Evolutionary conservation across 2,888 invertebrate species (phyloP).

Genomic region (Hyposoter didymator): DNA sequence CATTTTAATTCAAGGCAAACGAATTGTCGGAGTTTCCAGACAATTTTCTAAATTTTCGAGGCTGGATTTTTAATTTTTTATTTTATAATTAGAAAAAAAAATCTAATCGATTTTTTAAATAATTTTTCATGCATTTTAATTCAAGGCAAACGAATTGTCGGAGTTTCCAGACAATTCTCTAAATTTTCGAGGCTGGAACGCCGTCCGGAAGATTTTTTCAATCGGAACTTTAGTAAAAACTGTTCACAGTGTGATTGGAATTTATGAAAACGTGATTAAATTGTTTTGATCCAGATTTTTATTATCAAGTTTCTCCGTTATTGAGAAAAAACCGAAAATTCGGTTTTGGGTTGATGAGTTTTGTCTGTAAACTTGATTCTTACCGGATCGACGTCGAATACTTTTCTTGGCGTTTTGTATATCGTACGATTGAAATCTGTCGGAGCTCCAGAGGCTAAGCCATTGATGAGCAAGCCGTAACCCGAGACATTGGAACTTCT

Average conservation of each 20-base stretch:
- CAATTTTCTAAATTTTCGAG: too few species aligned
- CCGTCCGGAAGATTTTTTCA: background rate
- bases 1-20: too few species aligned
- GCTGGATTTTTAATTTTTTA: too few species aligned
- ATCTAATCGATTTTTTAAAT: too few species aligned
- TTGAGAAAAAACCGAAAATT: background rate
- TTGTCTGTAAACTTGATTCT: conserved; percentile 14
- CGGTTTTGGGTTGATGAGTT: background rate
- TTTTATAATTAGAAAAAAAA: too few species aligned
- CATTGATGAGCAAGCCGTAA: conserved; percentile 77
- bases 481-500: conserved; percentile 70
- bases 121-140: too few species aligned
- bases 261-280: background rate
- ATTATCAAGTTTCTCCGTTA: background rate
- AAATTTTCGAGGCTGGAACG: too few species aligned
- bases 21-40: too few species aligned
- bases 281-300: background rate
- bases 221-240: background rate
- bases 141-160: too few species aligned
- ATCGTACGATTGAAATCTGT: conserved; percentile 66
- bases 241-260: background rate
- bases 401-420: conserved; percentile 73
- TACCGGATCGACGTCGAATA: conserved; percentile 75
- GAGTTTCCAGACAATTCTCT: too few species aligned
- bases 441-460: conserved; percentile 73